These are phyloP conservation scores for Drosophila sordidula DNA, from an alignment of 2,888 invertebrate species.

Conservation along the genomic window DNA sequence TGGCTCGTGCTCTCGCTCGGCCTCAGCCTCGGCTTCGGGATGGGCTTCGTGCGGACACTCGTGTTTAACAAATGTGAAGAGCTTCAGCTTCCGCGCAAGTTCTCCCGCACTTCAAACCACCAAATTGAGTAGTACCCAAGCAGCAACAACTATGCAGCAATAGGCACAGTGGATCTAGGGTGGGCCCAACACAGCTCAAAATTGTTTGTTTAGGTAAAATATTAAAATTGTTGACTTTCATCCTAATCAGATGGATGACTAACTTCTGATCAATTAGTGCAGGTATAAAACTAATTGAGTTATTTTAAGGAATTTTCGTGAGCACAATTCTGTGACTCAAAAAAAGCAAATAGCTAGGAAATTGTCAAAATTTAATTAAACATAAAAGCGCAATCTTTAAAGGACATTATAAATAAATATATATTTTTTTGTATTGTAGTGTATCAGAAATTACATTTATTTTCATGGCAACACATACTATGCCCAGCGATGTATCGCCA, in stretches of 20 bases:
- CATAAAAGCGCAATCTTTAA: too few species aligned
- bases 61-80: not conserved
- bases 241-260: too few species aligned
- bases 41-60: slow-evolving; percentile 8
- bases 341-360: too few species aligned
- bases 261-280: too few species aligned
- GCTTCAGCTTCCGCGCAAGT: slow-evolving; percentile 76
- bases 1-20: slow-evolving; percentile 19
- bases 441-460: too few species aligned
- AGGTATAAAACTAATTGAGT: too few species aligned
- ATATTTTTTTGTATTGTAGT: too few species aligned
- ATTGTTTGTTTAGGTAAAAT: not conserved
- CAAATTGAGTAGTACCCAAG: slow-evolving; percentile 8
- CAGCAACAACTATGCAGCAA: slow-evolving; percentile 7
- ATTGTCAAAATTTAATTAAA: too few species aligned
- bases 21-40: slow-evolving; percentile 1
- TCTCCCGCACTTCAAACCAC: slow-evolving; percentile 43
- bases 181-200: not conserved
- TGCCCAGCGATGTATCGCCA: too few species aligned
- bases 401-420: too few species aligned
- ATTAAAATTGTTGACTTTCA: not conserved
- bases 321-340: not conserved
- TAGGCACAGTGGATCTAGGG: slow-evolving; percentile 32
- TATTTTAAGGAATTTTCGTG: too few species aligned
- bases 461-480: too few species aligned